phyloP scores from a whole-genome alignment of 2,888 invertebrate species.

The Pristionchus mayeri region DNA sequence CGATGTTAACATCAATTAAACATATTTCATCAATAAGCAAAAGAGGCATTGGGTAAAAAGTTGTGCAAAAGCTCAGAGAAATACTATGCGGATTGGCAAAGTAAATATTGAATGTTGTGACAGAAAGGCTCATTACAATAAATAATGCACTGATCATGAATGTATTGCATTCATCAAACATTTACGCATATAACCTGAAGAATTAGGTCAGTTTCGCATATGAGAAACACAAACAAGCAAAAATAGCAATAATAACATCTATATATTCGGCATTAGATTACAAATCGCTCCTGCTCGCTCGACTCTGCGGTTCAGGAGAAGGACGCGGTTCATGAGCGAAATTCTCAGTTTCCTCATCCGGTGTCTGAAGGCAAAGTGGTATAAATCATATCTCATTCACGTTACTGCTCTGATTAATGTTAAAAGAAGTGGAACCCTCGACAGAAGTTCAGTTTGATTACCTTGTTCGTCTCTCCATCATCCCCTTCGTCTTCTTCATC shows the following conservation, averaged over 20 bases:
- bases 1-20: too few relatives aligned
- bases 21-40: too few relatives aligned
- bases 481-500: background rate
- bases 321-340: slow-evolving; percentile 25
- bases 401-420: too few relatives aligned
- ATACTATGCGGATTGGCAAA: too few relatives aligned
- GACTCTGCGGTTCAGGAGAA: background rate
- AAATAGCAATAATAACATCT: background rate
- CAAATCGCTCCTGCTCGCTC: background rate
- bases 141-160: background rate
- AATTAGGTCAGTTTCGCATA: background rate
- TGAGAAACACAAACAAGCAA: background rate
- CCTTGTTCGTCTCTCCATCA: background rate
- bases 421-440: too few relatives aligned
- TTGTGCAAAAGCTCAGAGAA: too few relatives aligned
- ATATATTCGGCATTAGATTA: background rate
- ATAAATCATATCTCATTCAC: background rate
- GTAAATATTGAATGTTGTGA: background rate
- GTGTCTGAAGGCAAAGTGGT: background rate
- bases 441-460: too few relatives aligned
- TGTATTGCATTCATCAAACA: background rate
- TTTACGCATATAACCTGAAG: background rate
- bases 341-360: slow-evolving; percentile 8
- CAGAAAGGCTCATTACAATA: too few relatives aligned
- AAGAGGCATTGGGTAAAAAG: background rate